Percentiles rank a stretch among this genome's conserved stretches.
phyloP scores from a whole-genome alignment of 2,797 vertebrate species.

The Platyrinchus mystaceus region DNA sequence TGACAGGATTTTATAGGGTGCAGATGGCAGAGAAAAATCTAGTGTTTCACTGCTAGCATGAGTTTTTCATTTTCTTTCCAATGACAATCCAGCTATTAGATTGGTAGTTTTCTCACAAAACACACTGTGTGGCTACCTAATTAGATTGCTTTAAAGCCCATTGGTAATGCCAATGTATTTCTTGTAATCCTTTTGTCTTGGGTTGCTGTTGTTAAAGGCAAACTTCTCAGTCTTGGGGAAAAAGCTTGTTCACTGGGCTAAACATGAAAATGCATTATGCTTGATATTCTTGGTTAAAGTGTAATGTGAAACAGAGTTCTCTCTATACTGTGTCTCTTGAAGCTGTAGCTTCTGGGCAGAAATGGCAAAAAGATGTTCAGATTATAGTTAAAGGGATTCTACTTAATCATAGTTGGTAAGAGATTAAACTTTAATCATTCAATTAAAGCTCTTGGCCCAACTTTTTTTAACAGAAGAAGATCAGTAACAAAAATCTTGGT shows the following conservation, averaged over 20 bases:
- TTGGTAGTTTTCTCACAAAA: slow-evolving; percentile 70
- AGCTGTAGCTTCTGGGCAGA: slow-evolving; percentile 11
- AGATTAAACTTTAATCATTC: slow-evolving; percentile 6
- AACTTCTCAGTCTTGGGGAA: slow-evolving; percentile 43
- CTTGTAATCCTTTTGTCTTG: slow-evolving; percentile 61
- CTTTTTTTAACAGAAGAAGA: not conserved
- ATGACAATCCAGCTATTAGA: slow-evolving; percentile 70
- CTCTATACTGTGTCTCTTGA: not conserved
- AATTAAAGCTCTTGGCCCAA: not conserved
- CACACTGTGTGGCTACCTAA: slow-evolving; percentile 56
- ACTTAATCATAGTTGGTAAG: not conserved
- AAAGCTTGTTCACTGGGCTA: slow-evolving; percentile 48
- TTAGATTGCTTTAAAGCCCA: slow-evolving; percentile 63
- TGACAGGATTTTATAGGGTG: not conserved
- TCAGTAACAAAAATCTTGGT: not conserved
- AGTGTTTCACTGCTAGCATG: slow-evolving; percentile 39
- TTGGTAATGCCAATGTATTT: slow-evolving; percentile 39
- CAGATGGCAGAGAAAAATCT: not conserved
- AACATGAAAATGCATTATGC: slow-evolving; percentile 40
- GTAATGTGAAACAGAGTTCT: not conserved
- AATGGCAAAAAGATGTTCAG: slow-evolving; percentile 14
- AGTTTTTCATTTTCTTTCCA: slow-evolving; percentile 59
- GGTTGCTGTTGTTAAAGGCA: slow-evolving; percentile 62
- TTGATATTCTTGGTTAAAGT: slow-evolving; percentile 18
- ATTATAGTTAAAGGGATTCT: not conserved